Percentiles rank a stretch among this genome's conserved stretches.
These are phyloP conservation scores for Stenchaetothrips biformis DNA, from an alignment of 2,888 invertebrate species.

Conservation along the genomic window DNA sequence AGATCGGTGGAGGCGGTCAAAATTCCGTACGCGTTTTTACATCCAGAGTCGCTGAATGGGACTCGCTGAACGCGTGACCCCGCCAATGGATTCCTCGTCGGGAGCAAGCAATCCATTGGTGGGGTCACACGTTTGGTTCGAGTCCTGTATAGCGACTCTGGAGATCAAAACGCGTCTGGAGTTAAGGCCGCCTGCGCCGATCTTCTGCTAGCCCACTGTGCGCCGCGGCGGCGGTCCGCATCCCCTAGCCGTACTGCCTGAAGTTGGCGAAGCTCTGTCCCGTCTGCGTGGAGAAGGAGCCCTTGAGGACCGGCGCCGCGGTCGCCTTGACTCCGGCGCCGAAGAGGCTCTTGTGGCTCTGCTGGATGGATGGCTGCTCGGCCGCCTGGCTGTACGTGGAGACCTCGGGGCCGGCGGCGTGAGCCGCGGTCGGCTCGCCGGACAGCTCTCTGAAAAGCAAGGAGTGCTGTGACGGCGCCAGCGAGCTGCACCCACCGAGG, in stretches of 20 bases:
- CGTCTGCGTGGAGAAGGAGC: constrained; percentile 18
- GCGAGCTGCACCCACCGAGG: not conserved
- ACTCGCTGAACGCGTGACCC: too few relatives aligned
- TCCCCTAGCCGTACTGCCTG: not conserved
- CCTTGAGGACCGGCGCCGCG: not conserved
- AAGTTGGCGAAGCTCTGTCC: constrained; percentile 17
- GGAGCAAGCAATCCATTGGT: too few relatives aligned
- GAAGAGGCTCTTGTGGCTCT: constrained; percentile 19
- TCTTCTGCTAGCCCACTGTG: too few relatives aligned
- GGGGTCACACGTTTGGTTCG: too few relatives aligned
- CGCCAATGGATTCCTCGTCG: too few relatives aligned
- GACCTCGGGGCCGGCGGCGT: not conserved
- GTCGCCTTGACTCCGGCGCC: not conserved
- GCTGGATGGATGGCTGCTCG: not conserved
- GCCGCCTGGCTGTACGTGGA: not conserved
- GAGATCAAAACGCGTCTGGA: too few relatives aligned
- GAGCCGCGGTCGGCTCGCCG: not conserved
- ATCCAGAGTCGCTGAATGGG: too few relatives aligned
- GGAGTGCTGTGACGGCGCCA: constrained; percentile 8
- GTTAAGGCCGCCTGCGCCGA: too few relatives aligned
- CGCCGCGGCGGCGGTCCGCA: not conserved
- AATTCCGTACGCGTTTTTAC: too few relatives aligned
- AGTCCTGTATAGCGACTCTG: too few relatives aligned
- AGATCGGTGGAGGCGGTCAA: too few relatives aligned
- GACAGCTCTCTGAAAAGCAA: constrained; percentile 13